A percentile compares a stretch with the other conserved stretches of the same genome.
These are phyloP conservation scores for Drosophila mercatorum DNA, from an alignment of 2,888 invertebrate species.

Conservation along the genomic window DNA sequence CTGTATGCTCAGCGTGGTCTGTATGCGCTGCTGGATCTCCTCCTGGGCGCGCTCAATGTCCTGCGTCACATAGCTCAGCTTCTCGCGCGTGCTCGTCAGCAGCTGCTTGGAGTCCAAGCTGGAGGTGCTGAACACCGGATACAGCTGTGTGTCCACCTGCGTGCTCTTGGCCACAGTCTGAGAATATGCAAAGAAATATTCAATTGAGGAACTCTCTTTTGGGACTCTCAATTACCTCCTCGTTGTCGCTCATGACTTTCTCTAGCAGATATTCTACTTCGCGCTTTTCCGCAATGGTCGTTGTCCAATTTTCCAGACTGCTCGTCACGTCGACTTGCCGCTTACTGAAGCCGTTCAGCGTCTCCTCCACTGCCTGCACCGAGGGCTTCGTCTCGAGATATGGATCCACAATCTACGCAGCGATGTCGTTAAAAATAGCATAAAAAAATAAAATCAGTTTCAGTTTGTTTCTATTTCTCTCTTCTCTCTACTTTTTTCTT, in stretches of 20 bases:
- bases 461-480: slow-evolving; percentile 25
- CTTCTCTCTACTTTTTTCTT: slow-evolving; percentile 5
- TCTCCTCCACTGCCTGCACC: slow-evolving; percentile 88
- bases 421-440: slow-evolving; percentile 67
- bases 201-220: not conserved
- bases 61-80: slow-evolving; percentile 86
- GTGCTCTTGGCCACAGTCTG: slow-evolving; percentile 89
- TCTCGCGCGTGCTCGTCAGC: slow-evolving; percentile 86
- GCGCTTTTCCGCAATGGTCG: slow-evolving; percentile 87
- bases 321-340: slow-evolving; percentile 88
- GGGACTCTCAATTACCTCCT: slow-evolving; percentile 86
- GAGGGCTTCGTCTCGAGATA: slow-evolving; percentile 89
- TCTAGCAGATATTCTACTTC: slow-evolving; percentile 86
- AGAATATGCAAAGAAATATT: not conserved
- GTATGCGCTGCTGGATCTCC: slow-evolving; percentile 89
- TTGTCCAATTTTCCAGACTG: slow-evolving; percentile 90
- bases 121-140: slow-evolving; percentile 89
- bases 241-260: slow-evolving; percentile 87
- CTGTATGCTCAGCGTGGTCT: slow-evolving; percentile 88
- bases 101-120: slow-evolving; percentile 87
- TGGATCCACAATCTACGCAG: slow-evolving; percentile 87
- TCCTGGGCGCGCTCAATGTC: slow-evolving; percentile 88
- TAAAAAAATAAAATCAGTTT: slow-evolving; percentile 77
- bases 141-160: slow-evolving; percentile 89
- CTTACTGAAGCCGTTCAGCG: slow-evolving; percentile 88